Evolutionary conservation across 2,888 invertebrate species (phyloP).

Genomic region (Pachydiplax longipennis): DNA sequence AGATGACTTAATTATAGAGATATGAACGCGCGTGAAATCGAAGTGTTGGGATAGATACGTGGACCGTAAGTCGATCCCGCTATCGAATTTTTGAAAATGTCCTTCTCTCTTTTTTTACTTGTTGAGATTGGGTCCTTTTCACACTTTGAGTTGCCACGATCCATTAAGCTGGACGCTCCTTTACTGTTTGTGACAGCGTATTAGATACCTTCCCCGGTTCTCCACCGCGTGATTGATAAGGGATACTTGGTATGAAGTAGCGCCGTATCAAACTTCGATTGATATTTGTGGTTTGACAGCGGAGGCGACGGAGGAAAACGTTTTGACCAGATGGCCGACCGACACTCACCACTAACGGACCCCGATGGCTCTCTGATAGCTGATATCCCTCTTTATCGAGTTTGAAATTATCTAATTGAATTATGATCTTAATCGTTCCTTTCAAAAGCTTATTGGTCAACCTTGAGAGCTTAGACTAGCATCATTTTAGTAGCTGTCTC

Average conservation of each 20-base stretch:
- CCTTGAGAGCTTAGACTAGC: background rate
- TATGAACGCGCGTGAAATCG: background rate
- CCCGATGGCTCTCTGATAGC: background rate
- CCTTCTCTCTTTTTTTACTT: background rate
- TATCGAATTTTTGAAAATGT: background rate
- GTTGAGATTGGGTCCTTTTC: background rate
- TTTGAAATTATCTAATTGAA: background rate
- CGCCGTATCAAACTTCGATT: background rate
- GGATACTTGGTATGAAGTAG: background rate
- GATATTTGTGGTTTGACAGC: background rate
- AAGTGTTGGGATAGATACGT: background rate
- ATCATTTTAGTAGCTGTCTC: background rate
- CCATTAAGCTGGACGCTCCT: background rate
- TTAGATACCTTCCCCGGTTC: background rate
- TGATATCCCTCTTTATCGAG: background rate
- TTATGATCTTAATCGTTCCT: background rate
- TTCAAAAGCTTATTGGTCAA: background rate
- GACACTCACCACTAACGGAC: background rate
- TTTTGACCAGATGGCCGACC: background rate
- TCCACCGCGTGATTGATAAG: background rate
- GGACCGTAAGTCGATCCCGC: background rate
- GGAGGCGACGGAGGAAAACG: background rate
- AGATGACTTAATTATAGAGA: constrained; percentile 32
- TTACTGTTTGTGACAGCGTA: constrained; percentile 8
- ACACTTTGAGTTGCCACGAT: background rate